phyloP scores from a whole-genome alignment of 2,797 vertebrate species.

The Peromyscus nudipes region DNA sequence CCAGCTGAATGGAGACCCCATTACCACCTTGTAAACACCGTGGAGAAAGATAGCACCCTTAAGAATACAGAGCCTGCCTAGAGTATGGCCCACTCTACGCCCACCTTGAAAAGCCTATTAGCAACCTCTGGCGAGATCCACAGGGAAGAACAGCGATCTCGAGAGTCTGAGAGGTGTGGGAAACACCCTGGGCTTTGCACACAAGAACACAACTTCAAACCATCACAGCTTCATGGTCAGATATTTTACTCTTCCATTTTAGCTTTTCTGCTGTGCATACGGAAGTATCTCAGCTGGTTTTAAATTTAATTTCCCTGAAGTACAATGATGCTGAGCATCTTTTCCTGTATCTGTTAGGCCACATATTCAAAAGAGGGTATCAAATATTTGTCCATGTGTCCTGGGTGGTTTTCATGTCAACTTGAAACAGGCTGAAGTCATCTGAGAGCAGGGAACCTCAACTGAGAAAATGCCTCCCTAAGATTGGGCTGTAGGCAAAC shows the following conservation, averaged over 20 bases:
- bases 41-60: background rate
- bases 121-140: background rate
- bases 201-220: background rate
- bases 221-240: background rate
- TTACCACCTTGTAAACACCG: background rate
- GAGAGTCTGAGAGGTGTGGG: background rate
- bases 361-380: background rate
- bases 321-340: too few species aligned
- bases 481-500: background rate
- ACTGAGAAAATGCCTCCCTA: background rate
- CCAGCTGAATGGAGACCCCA: background rate
- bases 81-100: fast-evolving
- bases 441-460: background rate
- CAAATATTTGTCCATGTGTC: background rate
- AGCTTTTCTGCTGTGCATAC: background rate
- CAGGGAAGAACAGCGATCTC: background rate
- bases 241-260: background rate
- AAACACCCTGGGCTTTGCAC: background rate
- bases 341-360: too few species aligned
- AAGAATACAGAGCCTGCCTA: background rate
- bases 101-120: background rate
- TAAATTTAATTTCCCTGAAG: background rate
- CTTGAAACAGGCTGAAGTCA: background rate
- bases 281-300: background rate
- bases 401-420: background rate